Percentiles rank a stretch among this genome's conserved stretches.
Evolutionary conservation across 2,888 invertebrate genomes (phyloP).

Genomic region (Diarsia dahlii): DNA sequence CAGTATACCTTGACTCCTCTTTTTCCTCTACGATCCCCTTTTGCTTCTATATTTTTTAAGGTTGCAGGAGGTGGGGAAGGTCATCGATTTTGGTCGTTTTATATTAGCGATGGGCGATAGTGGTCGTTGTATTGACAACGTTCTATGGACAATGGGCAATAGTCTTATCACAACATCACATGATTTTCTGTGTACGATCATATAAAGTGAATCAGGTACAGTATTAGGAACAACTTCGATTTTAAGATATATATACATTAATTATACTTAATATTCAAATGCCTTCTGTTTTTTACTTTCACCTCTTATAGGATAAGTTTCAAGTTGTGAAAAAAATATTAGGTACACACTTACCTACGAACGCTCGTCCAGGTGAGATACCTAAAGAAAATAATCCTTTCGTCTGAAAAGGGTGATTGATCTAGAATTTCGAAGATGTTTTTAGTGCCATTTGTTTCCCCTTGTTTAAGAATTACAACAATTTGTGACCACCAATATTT

Average conservation of each 20-base stretch:
- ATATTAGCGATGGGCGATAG: conserved; percentile 82
- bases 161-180: conserved; percentile 75
- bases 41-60: conserved; percentile 18
- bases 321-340: neutral
- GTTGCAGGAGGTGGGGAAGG: conserved; percentile 53
- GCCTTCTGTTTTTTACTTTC: neutral
- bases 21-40: conserved; percentile 7
- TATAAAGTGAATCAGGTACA: conserved; percentile 51
- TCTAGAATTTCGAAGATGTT: too few species aligned
- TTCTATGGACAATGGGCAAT: conserved; percentile 80
- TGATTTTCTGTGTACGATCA: conserved; percentile 65
- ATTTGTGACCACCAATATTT: too few species aligned
- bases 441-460: too few species aligned
- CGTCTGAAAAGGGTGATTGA: too few species aligned
- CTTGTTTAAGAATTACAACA: too few species aligned
- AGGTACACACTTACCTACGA: too few species aligned
- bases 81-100: conserved; percentile 68
- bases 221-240: conserved; percentile 45
- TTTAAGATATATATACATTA: too few species aligned
- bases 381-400: neutral
- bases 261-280: neutral
- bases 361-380: neutral
- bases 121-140: conserved; percentile 77
- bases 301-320: neutral
- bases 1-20: conserved; percentile 61